A percentile compares a stretch with the other conserved stretches of the same genome.
These are phyloP conservation scores for Polia nebulosa DNA, from an alignment of 2,888 invertebrate species.

Conservation along the genomic window DNA sequence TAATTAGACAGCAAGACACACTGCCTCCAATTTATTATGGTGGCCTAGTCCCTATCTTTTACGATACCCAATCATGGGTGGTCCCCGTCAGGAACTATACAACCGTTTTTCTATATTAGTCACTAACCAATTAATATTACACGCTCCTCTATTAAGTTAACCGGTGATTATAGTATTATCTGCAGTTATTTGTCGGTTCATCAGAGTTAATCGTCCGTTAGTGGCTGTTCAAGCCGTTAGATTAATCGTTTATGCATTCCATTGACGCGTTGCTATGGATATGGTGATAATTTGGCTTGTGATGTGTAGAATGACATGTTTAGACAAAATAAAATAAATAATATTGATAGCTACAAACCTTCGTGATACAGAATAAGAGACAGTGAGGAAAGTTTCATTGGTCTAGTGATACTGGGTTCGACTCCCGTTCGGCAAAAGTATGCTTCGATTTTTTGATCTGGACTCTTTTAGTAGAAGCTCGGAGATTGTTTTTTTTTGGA, in stretches of 20 bases:
- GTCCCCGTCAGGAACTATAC: constrained; percentile 6
- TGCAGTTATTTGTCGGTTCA: constrained; percentile 55
- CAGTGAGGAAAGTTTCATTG: too few relatives aligned
- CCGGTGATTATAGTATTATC: constrained; percentile 42
- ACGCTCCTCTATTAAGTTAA: constrained; percentile 35
- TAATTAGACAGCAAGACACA: too few relatives aligned
- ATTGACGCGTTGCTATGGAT: constrained; percentile 13
- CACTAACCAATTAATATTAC: constrained; percentile 19
- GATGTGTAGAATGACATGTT: neutral
- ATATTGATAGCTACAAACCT: too few relatives aligned
- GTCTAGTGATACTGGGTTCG: too few relatives aligned
- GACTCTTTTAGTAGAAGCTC: too few relatives aligned
- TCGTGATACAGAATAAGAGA: too few relatives aligned
- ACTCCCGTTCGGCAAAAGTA: too few relatives aligned
- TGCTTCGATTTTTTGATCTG: too few relatives aligned
- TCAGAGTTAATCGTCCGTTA: constrained; percentile 37
- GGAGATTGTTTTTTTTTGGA: too few relatives aligned
- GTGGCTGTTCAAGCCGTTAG: constrained; percentile 41
- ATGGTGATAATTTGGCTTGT: neutral
- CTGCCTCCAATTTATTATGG: too few relatives aligned
- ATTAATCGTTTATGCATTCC: constrained; percentile 45
- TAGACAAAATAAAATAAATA: neutral
- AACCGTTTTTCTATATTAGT: constrained; percentile 23
- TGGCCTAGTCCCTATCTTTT: too few relatives aligned
- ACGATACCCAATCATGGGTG: neutral